Percentiles rank a stretch among this genome's conserved stretches.
These are phyloP conservation scores for Hylaeus anthracinus DNA, from an alignment of 1,140 invertebrate species.

Conservation along the genomic window DNA sequence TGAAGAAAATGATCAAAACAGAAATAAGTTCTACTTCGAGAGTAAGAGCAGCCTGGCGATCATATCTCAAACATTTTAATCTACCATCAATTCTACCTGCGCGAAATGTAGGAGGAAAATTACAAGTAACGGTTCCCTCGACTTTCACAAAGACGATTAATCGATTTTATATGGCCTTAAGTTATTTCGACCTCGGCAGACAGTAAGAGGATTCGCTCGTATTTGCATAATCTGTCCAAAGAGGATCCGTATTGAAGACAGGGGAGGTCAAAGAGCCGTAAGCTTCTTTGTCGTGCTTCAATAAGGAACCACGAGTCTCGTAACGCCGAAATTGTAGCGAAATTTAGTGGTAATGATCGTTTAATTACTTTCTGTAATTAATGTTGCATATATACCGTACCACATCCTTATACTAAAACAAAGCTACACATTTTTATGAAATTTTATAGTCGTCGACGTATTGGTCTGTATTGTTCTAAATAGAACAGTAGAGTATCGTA, in stretches of 20 bases:
- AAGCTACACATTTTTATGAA: too few species aligned
- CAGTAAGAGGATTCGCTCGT: slow-evolving; percentile 52
- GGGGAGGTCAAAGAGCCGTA: slow-evolving; percentile 24
- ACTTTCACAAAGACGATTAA: slow-evolving; percentile 18
- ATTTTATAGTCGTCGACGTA: too few species aligned
- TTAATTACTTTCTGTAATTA: not conserved
- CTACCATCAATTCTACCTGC: too few species aligned
- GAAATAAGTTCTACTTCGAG: too few species aligned
- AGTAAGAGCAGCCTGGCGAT: too few species aligned
- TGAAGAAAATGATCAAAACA: too few species aligned
- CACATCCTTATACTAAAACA: too few species aligned
- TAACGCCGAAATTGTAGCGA: not conserved
- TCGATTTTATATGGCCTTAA: slow-evolving; percentile 48
- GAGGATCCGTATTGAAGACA: slow-evolving; percentile 18
- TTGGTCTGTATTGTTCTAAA: not conserved
- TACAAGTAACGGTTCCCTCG: slow-evolving; percentile 32
- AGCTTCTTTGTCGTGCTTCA: slow-evolving; percentile 20
- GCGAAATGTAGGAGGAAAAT: not conserved
- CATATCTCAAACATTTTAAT: too few species aligned
- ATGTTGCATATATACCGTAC: too few species aligned
- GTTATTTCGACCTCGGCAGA: slow-evolving; percentile 46
- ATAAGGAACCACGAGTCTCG: slow-evolving; percentile 10
- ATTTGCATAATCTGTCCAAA: slow-evolving; percentile 53
- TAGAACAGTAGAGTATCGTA: not conserved
- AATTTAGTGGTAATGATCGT: slow-evolving; percentile 5